Evolutionary conservation across 2,113 vertebrate species (phyloP).

Genomic region (Acanthochromis polyacanthus): DNA sequence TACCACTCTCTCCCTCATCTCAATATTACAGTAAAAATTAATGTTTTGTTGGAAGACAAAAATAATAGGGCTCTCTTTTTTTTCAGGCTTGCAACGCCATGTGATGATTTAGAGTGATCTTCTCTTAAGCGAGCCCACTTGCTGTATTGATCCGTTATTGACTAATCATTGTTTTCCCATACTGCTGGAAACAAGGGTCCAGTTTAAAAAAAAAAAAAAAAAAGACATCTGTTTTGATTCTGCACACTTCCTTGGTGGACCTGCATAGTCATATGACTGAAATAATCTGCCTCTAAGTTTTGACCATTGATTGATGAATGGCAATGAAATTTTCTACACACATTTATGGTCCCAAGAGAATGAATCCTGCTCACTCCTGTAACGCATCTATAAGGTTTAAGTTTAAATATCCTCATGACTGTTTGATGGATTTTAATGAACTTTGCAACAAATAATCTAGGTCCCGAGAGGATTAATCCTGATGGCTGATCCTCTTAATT

Average conservation of each 20-base stretch:
- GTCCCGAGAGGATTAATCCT: too few species aligned
- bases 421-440: too few species aligned
- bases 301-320: too few species aligned
- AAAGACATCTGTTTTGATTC: constrained; percentile 34
- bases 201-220: constrained; percentile 38
- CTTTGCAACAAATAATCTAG: too few species aligned
- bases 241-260: constrained; percentile 2
- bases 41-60: constrained; percentile 40
- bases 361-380: background rate
- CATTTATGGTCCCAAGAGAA: background rate
- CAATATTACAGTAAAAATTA: constrained; percentile 39
- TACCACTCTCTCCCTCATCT: constrained; percentile 20
- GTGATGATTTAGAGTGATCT: constrained; percentile 44
- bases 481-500: too few species aligned
- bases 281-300: constrained; percentile 2
- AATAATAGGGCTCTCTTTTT: constrained; percentile 21
- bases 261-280: constrained; percentile 10
- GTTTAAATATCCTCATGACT: too few species aligned
- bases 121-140: constrained; percentile 43
- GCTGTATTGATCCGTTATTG: constrained; percentile 55
- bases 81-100: background rate
- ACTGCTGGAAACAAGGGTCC: constrained; percentile 26
- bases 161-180: constrained; percentile 32
- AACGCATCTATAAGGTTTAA: too few species aligned
- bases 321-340: background rate